A percentile compares a stretch with the other conserved stretches of the same genome.
phyloP scores from a whole-genome alignment of 2,113 vertebrate genomes.

The Myrmophylax atrothorax region DNA sequence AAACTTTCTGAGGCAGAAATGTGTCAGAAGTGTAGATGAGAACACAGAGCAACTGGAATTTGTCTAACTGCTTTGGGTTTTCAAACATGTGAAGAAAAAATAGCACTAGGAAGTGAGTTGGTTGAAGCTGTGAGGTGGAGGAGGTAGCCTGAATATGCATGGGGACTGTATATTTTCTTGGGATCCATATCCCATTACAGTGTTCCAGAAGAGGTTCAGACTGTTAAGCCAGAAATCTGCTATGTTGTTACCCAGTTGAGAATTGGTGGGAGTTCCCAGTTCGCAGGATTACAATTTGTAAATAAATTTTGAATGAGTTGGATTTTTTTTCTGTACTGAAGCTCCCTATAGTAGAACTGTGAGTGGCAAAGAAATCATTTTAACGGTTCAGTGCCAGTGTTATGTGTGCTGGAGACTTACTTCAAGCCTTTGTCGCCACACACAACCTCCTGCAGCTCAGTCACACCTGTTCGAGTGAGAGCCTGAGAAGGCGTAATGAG shows the following conservation, averaged over 20 bases:
- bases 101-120: background rate
- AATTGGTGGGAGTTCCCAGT: background rate
- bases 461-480: background rate
- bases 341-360: background rate
- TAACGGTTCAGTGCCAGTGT: background rate
- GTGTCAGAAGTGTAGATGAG: background rate
- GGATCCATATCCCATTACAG: background rate
- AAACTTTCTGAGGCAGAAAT: background rate
- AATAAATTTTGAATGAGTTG: background rate
- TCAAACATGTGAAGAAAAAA: background rate
- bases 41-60: background rate
- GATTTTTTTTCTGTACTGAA: background rate
- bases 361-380: background rate
- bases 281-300: background rate
- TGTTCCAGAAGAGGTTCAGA: background rate
- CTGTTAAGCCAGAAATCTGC: background rate
- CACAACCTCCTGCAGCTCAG: background rate
- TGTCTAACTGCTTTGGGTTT: background rate
- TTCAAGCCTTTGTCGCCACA: background rate
- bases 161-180: background rate
- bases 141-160: background rate
- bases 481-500: background rate
- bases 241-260: background rate
- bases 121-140: background rate
- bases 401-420: background rate